A percentile compares a stretch with the other conserved stretches of the same genome.
Conservation (phyloP, 2,113 vertebrate species). For the Podocnemis expansa region DNA sequence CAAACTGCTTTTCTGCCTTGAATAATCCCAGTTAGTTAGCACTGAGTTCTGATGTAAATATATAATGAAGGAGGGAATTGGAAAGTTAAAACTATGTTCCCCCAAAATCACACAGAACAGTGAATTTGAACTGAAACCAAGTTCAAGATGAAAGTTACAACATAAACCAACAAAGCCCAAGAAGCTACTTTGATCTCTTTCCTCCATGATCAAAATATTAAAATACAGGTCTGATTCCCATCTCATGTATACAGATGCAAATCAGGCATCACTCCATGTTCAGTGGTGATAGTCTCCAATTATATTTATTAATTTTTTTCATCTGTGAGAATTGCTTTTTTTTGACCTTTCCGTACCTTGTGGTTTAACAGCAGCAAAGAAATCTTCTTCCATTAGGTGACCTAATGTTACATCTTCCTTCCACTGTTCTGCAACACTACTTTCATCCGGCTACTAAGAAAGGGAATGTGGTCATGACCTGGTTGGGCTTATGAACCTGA, state of each 20-base stretch:
- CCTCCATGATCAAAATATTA: neutral
- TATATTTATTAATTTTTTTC: neutral
- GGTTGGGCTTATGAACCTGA: neutral
- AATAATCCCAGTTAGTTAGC: conserved; percentile 49
- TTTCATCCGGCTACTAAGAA: neutral
- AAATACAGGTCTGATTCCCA: neutral
- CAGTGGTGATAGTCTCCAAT: neutral
- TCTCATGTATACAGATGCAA: neutral
- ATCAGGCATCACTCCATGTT: neutral
- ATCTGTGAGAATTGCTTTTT: neutral
- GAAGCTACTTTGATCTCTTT: neutral
- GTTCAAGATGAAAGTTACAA: neutral
- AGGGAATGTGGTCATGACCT: neutral
- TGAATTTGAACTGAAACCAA: rapidly evolving
- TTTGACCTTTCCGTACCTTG: neutral
- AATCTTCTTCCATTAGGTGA: neutral
- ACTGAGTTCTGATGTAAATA: neutral
- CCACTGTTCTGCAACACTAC: neutral
- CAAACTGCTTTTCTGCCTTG: conserved; percentile 57
- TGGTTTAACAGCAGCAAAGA: neutral
- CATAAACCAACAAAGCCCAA: neutral
- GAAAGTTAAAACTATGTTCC: conserved; percentile 15
- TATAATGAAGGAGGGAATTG: neutral
- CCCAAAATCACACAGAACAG: neutral
- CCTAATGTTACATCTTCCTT: neutral